Percentiles rank a stretch among this genome's conserved stretches.
Evolutionary conservation across 2,888 invertebrate species (phyloP).

Genomic region (Aplocera efformata): DNA sequence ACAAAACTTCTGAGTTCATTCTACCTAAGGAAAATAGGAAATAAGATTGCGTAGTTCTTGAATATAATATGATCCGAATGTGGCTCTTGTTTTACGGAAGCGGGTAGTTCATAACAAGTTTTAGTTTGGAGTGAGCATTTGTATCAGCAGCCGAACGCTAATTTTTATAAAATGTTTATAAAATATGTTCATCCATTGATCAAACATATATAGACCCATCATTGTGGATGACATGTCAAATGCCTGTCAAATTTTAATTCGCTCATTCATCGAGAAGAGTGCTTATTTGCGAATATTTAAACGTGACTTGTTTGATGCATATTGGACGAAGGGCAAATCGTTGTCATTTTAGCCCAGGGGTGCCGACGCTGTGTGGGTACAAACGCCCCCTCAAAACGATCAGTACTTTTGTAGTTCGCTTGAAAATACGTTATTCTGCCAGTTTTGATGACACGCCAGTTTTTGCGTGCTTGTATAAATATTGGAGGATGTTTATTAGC

Average conservation of each 20-base stretch:
- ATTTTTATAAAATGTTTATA: too few relatives aligned
- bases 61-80: too few relatives aligned
- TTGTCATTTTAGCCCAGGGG: slow-evolving; percentile 45
- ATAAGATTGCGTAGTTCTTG: too few relatives aligned
- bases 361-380: slow-evolving; percentile 27
- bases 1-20: too few relatives aligned
- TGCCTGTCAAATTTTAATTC: slow-evolving; percentile 58
- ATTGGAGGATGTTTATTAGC: slow-evolving; percentile 15
- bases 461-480: slow-evolving; percentile 21
- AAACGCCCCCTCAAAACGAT: slow-evolving; percentile 36
- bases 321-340: slow-evolving; percentile 63
- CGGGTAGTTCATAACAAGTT: too few relatives aligned
- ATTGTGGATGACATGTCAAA: slow-evolving; percentile 58
- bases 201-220: slow-evolving; percentile 40
- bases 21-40: too few relatives aligned
- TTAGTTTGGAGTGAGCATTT: too few relatives aligned
- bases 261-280: slow-evolving; percentile 47
- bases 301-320: slow-evolving; percentile 53
- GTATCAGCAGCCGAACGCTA: too few relatives aligned
- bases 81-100: too few relatives aligned
- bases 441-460: slow-evolving; percentile 36
- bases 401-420: slow-evolving; percentile 14
- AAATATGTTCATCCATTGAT: slow-evolving; percentile 48
- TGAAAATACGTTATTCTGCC: slow-evolving; percentile 24
- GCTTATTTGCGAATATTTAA: slow-evolving; percentile 56